Evolutionary conservation across 2,888 invertebrate genomes (phyloP).

Genomic region (Creontiades dilutus): DNA sequence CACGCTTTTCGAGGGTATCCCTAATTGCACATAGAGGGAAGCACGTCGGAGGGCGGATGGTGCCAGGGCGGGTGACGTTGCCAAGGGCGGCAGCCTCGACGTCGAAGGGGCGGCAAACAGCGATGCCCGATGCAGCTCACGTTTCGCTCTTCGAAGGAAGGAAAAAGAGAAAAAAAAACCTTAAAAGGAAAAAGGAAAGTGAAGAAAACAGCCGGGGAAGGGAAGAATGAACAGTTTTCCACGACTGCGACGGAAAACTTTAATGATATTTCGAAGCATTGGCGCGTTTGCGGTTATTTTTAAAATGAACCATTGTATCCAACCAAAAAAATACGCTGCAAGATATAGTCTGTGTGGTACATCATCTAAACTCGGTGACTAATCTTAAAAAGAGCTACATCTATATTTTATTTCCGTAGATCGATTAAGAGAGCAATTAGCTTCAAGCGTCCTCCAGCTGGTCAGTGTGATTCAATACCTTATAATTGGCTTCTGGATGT

Average conservation of each 20-base stretch:
- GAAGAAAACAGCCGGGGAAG: constrained; percentile 33
- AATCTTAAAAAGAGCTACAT: too few species aligned
- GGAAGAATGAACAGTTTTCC: constrained; percentile 21
- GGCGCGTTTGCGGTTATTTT: too few species aligned
- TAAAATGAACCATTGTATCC: too few species aligned
- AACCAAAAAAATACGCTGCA: too few species aligned
- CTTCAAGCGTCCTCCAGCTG: too few species aligned
- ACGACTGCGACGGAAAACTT: neutral
- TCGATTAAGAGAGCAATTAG: too few species aligned
- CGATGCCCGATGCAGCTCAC: constrained; percentile 29
- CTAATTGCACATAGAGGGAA: constrained; percentile 7
- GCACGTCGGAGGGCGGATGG: neutral
- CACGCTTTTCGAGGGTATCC: neutral
- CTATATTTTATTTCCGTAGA: too few species aligned
- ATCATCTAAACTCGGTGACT: too few species aligned
- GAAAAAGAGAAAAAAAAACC: neutral
- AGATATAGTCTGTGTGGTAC: too few species aligned
- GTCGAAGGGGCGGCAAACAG: constrained; percentile 15
- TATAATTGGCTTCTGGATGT: too few species aligned
- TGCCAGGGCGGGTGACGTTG: neutral
- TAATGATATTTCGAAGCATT: neutral
- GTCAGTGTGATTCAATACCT: too few species aligned
- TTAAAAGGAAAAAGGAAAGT: constrained; percentile 12
- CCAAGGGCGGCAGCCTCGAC: neutral
- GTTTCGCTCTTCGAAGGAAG: constrained; percentile 11